Evolutionary conservation across 2,797 vertebrate genomes (phyloP).

Genomic region (Rhinophrynus dorsalis): DNA sequence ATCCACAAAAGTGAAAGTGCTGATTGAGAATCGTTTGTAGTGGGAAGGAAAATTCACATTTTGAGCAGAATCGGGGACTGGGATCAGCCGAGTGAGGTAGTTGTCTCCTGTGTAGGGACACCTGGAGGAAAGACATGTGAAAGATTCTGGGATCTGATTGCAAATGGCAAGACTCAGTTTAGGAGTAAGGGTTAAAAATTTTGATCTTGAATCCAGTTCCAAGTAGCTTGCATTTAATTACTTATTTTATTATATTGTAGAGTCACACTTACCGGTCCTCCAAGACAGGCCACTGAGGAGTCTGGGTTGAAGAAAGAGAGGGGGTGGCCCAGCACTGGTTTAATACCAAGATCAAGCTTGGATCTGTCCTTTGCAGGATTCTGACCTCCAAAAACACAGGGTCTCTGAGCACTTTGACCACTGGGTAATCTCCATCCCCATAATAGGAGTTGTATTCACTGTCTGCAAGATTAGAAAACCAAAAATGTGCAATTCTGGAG

Average conservation of each 20-base stretch:
- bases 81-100: constrained; percentile 55
- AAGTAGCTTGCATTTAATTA: too few relatives aligned
- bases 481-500: too few relatives aligned
- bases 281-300: constrained; percentile 61
- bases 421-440: constrained; percentile 53
- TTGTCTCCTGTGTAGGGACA: constrained; percentile 64
- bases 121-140: too few relatives aligned
- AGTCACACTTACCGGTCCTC: constrained; percentile 60
- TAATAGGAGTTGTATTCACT: constrained; percentile 57
- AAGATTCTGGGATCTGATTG: too few relatives aligned
- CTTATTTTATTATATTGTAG: too few relatives aligned
- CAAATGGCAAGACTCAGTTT: too few relatives aligned
- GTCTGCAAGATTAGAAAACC: background rate
- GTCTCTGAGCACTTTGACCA: constrained; percentile 60
- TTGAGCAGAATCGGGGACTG: accelerated
- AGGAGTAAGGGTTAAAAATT: too few relatives aligned
- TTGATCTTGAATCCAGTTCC: too few relatives aligned
- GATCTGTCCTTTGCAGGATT: constrained; percentile 56
- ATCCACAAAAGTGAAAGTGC: constrained; percentile 63
- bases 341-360: constrained; percentile 55
- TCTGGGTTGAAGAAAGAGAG: constrained; percentile 21
- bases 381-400: constrained; percentile 61
- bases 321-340: constrained; percentile 64
- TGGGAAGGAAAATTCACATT: constrained; percentile 55
- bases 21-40: constrained; percentile 59